A percentile compares a stretch with the other conserved stretches of the same genome.
phyloP scores from a whole-genome alignment of 2,113 vertebrate species.

The Tragelaphus strepsiceros region DNA sequence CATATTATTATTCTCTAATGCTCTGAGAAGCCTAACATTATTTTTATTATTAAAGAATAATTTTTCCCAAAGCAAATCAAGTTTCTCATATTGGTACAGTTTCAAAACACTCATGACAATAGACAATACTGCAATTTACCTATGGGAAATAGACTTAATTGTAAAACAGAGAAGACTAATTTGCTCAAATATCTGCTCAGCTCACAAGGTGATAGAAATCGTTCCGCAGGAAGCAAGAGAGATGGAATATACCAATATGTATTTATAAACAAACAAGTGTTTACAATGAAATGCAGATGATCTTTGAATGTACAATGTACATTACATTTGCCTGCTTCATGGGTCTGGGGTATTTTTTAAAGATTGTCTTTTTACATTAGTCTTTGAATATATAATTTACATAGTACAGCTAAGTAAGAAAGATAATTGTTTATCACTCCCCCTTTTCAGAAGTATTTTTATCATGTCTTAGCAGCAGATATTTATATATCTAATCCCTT shows the following conservation, averaged over 20 bases:
- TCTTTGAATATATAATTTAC: constrained; percentile 58
- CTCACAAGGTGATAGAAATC: constrained; percentile 38
- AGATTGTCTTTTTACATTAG: constrained; percentile 49
- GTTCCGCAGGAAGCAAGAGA: constrained; percentile 7
- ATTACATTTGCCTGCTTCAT: constrained; percentile 37
- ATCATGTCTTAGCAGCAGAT: constrained; percentile 59
- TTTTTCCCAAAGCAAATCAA: neutral
- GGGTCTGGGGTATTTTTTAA: constrained; percentile 47
- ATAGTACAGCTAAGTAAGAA: constrained; percentile 56
- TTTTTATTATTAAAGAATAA: constrained; percentile 30
- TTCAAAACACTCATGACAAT: constrained; percentile 28
- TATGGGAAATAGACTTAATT: neutral
- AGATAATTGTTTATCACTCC: constrained; percentile 53
- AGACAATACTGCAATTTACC: neutral
- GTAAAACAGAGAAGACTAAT: neutral
- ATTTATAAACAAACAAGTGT: constrained; percentile 43
- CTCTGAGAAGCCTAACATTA: neutral
- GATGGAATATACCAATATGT: neutral
- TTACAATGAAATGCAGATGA: neutral
- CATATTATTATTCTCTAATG: neutral
- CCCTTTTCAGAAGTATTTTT: constrained; percentile 63
- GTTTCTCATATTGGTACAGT: neutral
- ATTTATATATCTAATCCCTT: constrained; percentile 51
- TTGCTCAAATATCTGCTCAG: constrained; percentile 30
- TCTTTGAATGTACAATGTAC: neutral